These are phyloP conservation scores for Tangara arthus DNA, from an alignment of 2,797 vertebrate species.

Conservation along the genomic window DNA sequence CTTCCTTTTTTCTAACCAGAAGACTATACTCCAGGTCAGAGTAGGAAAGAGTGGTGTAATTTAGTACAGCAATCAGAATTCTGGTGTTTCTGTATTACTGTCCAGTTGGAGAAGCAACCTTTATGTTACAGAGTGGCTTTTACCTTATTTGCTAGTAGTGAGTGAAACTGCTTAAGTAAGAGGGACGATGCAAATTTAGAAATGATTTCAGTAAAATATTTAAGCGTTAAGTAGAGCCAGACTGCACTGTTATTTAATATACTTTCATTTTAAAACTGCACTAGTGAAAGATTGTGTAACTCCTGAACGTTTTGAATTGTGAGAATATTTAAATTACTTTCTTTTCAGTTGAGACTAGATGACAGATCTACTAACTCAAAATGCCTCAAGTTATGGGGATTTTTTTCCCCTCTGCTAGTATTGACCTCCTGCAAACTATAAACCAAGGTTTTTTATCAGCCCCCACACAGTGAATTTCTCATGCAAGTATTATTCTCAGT, in stretches of 20 bases:
- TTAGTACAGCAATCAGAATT: not conserved
- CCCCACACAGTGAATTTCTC: not conserved
- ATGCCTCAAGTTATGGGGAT: not conserved
- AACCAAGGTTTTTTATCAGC: not conserved
- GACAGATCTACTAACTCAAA: not conserved
- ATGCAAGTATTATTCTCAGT: not conserved
- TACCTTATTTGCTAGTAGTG: not conserved
- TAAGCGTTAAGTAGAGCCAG: not conserved
- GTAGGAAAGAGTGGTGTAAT: not conserved
- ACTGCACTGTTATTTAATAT: constrained; percentile 23
- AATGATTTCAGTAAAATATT: not conserved
- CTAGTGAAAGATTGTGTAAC: not conserved
- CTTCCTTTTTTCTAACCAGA: not conserved
- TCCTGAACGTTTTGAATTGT: not conserved
- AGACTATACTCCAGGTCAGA: not conserved
- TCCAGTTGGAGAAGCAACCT: not conserved
- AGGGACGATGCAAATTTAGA: constrained; percentile 15
- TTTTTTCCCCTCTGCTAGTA: not conserved
- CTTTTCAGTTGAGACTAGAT: not conserved
- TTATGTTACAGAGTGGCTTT: not conserved
- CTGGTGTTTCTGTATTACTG: not conserved
- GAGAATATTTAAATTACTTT: constrained; percentile 13
- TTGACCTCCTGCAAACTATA: not conserved
- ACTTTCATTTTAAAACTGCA: not conserved
- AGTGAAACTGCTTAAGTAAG: not conserved